Evolutionary conservation across 2,797 vertebrate species (phyloP), one percentile per base, ranked within the genome.

Genomic region (Lutjanus campechanus): DNA sequence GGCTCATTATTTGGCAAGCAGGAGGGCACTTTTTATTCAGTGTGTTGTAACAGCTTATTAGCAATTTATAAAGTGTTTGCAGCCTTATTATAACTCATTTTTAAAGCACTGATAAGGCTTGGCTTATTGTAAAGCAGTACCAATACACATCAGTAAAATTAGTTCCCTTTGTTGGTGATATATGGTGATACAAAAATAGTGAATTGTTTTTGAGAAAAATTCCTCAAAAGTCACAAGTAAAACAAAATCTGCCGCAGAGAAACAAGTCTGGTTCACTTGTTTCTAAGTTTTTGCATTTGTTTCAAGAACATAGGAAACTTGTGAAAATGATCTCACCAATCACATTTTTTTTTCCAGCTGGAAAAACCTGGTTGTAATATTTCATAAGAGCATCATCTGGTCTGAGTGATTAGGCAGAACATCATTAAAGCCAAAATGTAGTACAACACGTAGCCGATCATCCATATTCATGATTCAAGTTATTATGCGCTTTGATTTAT

Each of bases 331-430:
- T 36, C 10, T 61, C 46, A 73, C 0, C 1, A 59, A 25, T 59
- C 11, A 41, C 8, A 64, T 7, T 15, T 41, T 5, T 3, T 41
- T 43, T 9, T 51, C 17, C 63, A 61, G 40, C 19, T 67, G 70
- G 36, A 56, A n/a, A 72, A 64, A 36, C 20, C 5, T 50, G 15
- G 19, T 40, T 66, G 8, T 9, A 8, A 64, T 69, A 72, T 58
- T 63, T 75, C n/a, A 53, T 19, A 40, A 11, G 3, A 53, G 53
- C 25, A 16, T 8, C 25, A 12, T 7, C 29, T 36, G 29, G 16
- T 11, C 16, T 50, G 40, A 46, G 5, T 47, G 17, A 58, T 47
- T 15, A 9, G 29, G 47, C 13, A 16, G 7, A 51, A 20, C 12
- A 36, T 47, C 5, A 17, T 47, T 65, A 47, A 47, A 36, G 19